Base-by-base conservation (phyloP, 2,888 invertebrate species). In the Congeria kusceri region DNA sequence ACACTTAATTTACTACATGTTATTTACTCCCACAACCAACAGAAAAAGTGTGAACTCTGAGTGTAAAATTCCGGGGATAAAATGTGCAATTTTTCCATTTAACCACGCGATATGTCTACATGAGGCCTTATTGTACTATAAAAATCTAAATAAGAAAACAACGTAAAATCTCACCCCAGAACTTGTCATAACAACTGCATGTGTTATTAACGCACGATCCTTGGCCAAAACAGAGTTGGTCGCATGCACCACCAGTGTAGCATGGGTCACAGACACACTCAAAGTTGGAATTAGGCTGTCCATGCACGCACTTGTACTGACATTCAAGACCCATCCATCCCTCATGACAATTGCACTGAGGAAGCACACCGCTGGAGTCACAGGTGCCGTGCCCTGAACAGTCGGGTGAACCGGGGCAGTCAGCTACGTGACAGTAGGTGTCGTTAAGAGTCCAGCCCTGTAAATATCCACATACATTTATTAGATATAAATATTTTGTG, bases 271-370 rank as follows among this genome's bases (percentile, higher is more conserved):
- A 90, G n/a, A 68, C 57, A 83, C 88, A 89, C 3, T 64, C 76
- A n/a, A 77, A 73, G 25, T 83, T 80, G n/a, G 70, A 44, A n/a
- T 76, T 77, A 2, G 78, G 77, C 4, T 63, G 61, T 28, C 90
- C 90, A 76, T 89, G 65, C 7, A 84, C 56, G 81, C 90, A 90
- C 5, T 69, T 75, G 62, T 84, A 78, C 49, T 80, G 75, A 61
- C 90, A 90, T 56, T 78, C 86, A n/a, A 67, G 65, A 5, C 88
- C 86, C 71, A 86, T 87, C 85, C 85, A 90, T 4, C 83, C 85
- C 80, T 86, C 27, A 69, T 56, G 67, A 82, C 89, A 89, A 11
- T 72, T 29, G 70, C 88, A 89, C 15, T 72, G 73, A 15, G 90
- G 89, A 2, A 83, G 79, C 23, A 61, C 68, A 18, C 62, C 82